A percentile compares a stretch with the other conserved stretches of the same genome.
Conservation (phyloP, 2,797 vertebrate genomes). For the Percopsis omiscomaycus region DNA sequence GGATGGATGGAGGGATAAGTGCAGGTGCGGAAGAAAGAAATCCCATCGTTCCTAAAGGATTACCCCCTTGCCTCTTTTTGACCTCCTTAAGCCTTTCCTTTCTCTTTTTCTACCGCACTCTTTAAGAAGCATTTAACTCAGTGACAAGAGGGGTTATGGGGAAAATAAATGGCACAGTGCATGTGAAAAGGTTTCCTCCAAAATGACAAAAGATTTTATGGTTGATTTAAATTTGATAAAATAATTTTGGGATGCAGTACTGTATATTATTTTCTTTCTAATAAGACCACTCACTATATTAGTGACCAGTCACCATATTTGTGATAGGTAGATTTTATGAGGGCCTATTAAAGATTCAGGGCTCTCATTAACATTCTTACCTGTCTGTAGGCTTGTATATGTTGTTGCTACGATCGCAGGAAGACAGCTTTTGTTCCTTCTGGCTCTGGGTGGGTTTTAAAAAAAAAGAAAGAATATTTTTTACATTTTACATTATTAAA, state of each 20-base stretch:
- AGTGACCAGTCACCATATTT: too few relatives aligned
- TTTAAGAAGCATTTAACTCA: conserved; percentile 2
- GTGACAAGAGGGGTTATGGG: not conserved
- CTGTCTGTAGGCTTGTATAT: conserved; percentile 86
- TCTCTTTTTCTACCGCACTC: conserved; percentile 45
- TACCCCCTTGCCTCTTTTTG: conserved; percentile 58
- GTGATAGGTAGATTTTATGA: not conserved
- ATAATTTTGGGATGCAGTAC: not conserved
- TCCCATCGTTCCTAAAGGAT: conserved; percentile 61
- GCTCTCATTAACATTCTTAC: conserved; percentile 66
- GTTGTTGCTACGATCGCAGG: conserved; percentile 69
- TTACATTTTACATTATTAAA: not conserved
- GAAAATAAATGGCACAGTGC: not conserved
- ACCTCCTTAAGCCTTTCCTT: conserved; percentile 50
- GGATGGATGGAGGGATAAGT: conserved; percentile 31
- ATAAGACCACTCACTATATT: too few relatives aligned
- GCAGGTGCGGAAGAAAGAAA: conserved; percentile 35
- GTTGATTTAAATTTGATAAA: not conserved
- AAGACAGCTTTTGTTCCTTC: conserved; percentile 85
- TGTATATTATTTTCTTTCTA: not conserved
- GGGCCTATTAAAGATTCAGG: not conserved
- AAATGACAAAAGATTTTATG: not conserved
- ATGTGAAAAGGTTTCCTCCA: not conserved
- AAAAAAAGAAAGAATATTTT: conserved; percentile 1
- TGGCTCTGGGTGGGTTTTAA: conserved; percentile 72